These are phyloP conservation scores for Hyphantria cunea DNA, from an alignment of 1,140 invertebrate genomes.

Conservation along the genomic window DNA sequence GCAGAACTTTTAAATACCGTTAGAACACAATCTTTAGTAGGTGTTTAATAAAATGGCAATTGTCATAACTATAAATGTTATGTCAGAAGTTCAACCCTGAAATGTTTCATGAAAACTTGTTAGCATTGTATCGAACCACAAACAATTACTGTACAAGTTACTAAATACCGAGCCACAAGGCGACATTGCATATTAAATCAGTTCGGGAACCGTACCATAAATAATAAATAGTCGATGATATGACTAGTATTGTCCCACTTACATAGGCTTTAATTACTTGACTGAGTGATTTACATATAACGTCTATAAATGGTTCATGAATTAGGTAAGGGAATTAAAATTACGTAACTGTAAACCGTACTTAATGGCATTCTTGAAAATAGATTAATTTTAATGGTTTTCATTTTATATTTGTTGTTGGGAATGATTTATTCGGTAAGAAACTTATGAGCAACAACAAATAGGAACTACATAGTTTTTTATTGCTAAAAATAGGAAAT, in stretches of 20 bases:
- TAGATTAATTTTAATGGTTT: no score
- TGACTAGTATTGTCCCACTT: slow-evolving; percentile 49
- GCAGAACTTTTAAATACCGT: no score
- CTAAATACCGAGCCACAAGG: slow-evolving; percentile 41
- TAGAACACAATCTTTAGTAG: no score
- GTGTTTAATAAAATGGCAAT: no score
- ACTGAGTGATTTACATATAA: slow-evolving; percentile 40
- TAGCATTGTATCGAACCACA: slow-evolving; percentile 29
- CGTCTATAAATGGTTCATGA: slow-evolving; percentile 36
- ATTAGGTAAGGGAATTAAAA: slow-evolving; percentile 37
- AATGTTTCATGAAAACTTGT: slow-evolving; percentile 16
- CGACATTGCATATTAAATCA: slow-evolving; percentile 54
- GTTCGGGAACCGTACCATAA: slow-evolving; percentile 41
- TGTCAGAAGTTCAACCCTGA: neutral
- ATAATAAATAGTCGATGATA: slow-evolving; percentile 49
- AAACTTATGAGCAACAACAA: no score
- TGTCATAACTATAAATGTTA: no score
- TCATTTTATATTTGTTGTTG: no score
- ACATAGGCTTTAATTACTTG: slow-evolving; percentile 52
- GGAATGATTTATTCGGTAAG: no score
- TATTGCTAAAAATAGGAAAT: no score
- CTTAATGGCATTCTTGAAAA: no score
- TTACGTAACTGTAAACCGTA: slow-evolving; percentile 11
- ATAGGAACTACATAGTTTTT: no score
- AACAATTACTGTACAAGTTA: slow-evolving; percentile 44